Percentiles rank a stretch among this genome's conserved stretches.
Conservation (phyloP, 2,113 vertebrate genomes). For the Poeciliopsis occidentalis region DNA sequence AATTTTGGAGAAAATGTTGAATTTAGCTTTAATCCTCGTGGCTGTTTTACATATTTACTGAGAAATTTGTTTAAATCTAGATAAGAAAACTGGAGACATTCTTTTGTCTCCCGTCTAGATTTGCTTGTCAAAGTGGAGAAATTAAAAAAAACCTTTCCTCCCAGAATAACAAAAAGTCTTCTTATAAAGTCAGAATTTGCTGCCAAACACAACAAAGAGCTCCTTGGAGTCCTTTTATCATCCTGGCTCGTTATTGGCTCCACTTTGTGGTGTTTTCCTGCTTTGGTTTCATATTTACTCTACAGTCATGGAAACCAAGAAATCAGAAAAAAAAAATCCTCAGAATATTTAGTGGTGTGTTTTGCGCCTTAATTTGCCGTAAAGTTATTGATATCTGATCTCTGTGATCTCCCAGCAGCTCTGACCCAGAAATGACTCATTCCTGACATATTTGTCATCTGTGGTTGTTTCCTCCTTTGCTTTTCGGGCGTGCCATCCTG, state of each 20-base stretch:
- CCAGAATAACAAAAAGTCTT: neutral
- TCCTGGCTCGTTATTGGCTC: neutral
- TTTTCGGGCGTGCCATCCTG: constrained; percentile 40
- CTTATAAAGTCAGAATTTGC: neutral
- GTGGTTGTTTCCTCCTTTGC: constrained; percentile 24
- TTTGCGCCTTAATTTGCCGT: neutral
- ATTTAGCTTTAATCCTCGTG: neutral
- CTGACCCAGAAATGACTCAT: constrained; percentile 35
- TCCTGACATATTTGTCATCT: neutral
- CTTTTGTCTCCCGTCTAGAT: neutral
- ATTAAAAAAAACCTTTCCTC: neutral
- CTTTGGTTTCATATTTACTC: neutral
- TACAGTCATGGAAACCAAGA: neutral
- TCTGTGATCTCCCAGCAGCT: neutral
- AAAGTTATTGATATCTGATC: neutral
- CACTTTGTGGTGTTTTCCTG: neutral
- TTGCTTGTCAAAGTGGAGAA: neutral
- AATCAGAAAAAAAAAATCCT: neutral
- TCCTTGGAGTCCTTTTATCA: neutral
- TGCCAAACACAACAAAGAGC: neutral
- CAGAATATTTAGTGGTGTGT: too few relatives aligned
- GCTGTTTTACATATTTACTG: neutral
- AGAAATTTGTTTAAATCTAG: neutral
- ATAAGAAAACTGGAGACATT: neutral
- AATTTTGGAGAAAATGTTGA: too few relatives aligned